Evolutionary conservation across 2,113 vertebrate species (phyloP), one percentile per base, ranked within the genome.

Genomic region (Buteo buteo): DNA sequence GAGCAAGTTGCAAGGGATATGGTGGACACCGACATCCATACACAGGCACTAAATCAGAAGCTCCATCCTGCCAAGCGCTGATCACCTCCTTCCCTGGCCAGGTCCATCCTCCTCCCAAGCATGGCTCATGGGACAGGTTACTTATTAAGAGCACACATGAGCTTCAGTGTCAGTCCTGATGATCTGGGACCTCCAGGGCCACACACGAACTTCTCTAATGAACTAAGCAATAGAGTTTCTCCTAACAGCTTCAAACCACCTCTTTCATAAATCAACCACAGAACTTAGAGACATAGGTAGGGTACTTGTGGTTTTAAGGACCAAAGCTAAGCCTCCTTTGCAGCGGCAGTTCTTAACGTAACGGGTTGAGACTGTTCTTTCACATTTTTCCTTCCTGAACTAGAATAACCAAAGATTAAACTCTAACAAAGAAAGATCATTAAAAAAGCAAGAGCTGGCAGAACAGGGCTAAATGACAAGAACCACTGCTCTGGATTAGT

Each of bases 341-440:
- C 31, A 57, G 31, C 0, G 0, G 47, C 18, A 45, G 24, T 26
- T 85, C 61, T 80, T 66, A 80, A 80, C 7, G 29, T 59, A 84
- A 81, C 1, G 0, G 52, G 65, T 32, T 69, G 74, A 89, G 29
- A 61, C 26, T 29, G 3, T 61, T 89, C 28, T 85, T 81, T 54
- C 13, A 79, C 22, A 49, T 90, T 80, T 69, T 70, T 36, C 40
- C 31, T 65, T 50, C 47, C 50, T 77, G 82, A 96, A 87, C 62
- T 91, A 80, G 49, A 94, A 90, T 25, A 80, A 31, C 17, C 15
- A 49, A 91, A 96, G 90, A 96, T 93, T 90, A 96, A 93, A 69
- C 40, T 79, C 17, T 5, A 52, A 95, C 59, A 65, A 92, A 87
- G 70, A 77, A 22, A 61, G 20, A 93, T 82, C 54, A 85, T 72